Evolutionary conservation across 2,113 vertebrate species (phyloP).

Genomic region (Gorsachius goisagi): DNA sequence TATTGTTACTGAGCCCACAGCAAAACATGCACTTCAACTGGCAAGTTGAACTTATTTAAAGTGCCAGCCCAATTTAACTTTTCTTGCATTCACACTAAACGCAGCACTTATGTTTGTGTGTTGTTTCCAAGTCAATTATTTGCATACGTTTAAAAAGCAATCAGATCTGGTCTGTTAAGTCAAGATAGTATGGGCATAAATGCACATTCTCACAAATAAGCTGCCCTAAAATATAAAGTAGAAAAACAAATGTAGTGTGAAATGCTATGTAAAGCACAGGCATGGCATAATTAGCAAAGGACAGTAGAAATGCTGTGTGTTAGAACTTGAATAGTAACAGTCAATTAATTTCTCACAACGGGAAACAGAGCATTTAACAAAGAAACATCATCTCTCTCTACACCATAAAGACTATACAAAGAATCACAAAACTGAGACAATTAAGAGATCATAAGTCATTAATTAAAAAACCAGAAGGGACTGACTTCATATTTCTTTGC

Average conservation of each 20-base stretch:
- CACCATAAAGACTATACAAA: neutral
- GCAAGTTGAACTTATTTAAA: neutral
- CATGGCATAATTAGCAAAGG: conserved; percentile 61
- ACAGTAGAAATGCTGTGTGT: conserved; percentile 63
- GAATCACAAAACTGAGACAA: conserved; percentile 13
- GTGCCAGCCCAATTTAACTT: conserved; percentile 41
- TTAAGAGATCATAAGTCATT: neutral
- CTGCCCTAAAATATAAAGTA: conserved; percentile 59
- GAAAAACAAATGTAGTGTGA: conserved; percentile 69
- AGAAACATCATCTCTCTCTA: conserved; percentile 46
- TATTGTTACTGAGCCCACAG: neutral
- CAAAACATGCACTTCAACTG: neutral
- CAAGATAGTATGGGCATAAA: conserved; percentile 62
- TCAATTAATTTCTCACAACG: conserved; percentile 70
- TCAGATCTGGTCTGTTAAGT: conserved; percentile 62
- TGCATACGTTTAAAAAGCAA: conserved; percentile 28
- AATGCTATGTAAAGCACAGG: conserved; percentile 48
- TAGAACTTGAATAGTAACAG: conserved; percentile 60
- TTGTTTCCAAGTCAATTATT: conserved; percentile 44
- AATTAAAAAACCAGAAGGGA: neutral
- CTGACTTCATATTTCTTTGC: neutral
- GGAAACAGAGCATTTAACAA: conserved; percentile 63
- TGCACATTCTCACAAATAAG: conserved; percentile 57
- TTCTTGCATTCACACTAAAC: neutral
- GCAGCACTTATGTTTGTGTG: conserved; percentile 3